Conservation (phyloP, 2,797 vertebrate species). For the Pangasius sanitwongsei region DNA sequence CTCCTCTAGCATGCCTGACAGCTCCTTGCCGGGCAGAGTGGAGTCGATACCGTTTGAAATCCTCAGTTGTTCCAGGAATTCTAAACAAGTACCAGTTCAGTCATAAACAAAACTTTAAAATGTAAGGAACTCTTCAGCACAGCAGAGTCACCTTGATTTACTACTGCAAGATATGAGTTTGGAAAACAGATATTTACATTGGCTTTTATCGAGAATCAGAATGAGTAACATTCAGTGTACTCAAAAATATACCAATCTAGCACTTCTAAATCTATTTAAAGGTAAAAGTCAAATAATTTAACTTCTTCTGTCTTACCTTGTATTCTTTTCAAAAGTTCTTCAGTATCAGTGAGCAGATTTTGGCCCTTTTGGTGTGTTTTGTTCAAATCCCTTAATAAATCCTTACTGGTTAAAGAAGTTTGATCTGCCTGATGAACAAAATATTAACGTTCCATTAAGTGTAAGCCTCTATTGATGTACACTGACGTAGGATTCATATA, state of each 20-base stretch:
- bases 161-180: background rate
- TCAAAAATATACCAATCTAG: background rate
- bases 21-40: slow-evolving; percentile 60
- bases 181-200: background rate
- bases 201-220: background rate
- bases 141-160: background rate
- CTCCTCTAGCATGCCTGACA: slow-evolving; percentile 68
- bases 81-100: slow-evolving; percentile 53
- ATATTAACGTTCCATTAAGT: background rate
- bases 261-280: background rate
- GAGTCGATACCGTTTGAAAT: slow-evolving; percentile 31
- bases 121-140: background rate
- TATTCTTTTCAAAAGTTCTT: slow-evolving; percentile 70
- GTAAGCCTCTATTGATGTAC: background rate
- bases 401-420: slow-evolving; percentile 69
- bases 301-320: slow-evolving; percentile 66
- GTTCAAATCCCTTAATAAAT: slow-evolving; percentile 69
- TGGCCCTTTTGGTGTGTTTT: slow-evolving; percentile 67
- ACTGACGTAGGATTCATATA: background rate
- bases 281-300: background rate
- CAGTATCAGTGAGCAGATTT: slow-evolving; percentile 73
- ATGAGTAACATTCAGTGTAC: background rate
- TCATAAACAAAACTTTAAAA: background rate
- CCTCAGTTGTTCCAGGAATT: slow-evolving; percentile 71
- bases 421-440: slow-evolving; percentile 69